Conservation (phyloP, 2,797 vertebrate species). For the Erethizon dorsatum region DNA sequence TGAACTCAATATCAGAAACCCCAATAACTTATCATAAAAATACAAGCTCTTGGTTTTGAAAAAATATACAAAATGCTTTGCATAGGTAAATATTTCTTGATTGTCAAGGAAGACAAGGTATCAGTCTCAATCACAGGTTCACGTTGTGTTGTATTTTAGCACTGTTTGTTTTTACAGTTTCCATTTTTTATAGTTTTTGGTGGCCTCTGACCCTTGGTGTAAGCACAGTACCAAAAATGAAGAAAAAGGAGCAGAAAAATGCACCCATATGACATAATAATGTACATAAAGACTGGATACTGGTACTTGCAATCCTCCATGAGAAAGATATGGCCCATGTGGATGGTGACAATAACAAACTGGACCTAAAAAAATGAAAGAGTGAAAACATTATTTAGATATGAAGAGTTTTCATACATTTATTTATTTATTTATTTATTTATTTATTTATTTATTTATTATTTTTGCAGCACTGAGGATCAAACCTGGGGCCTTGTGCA, state of each 20-base stretch:
- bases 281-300: slow-evolving; percentile 96
- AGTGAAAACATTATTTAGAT: slow-evolving; percentile 55
- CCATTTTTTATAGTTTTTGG: slow-evolving; percentile 93
- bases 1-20: slow-evolving; percentile 81
- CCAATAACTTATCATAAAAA: slow-evolving; percentile 90
- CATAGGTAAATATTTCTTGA: slow-evolving; percentile 86
- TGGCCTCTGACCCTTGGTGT: slow-evolving; percentile 96
- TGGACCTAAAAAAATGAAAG: slow-evolving; percentile 91
- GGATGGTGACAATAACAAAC: slow-evolving; percentile 94
- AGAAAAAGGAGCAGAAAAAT: slow-evolving; percentile 97
- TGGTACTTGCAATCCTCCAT: slow-evolving; percentile 95
- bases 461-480: not conserved
- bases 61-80: slow-evolving; percentile 88
- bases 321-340: slow-evolving; percentile 96
- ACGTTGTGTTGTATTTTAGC: slow-evolving; percentile 84
- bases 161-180: slow-evolving; percentile 85
- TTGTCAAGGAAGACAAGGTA: slow-evolving; percentile 89
- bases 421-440: not conserved
- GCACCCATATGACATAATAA: slow-evolving; percentile 94
- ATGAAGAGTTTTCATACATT: not conserved
- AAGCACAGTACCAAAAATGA: slow-evolving; percentile 98
- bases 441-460: not conserved
- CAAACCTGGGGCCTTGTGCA: not conserved
- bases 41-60: slow-evolving; percentile 87
- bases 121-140: slow-evolving; percentile 67